phyloP scores from a whole-genome alignment of 2,113 vertebrate species.

The Microcebus jonahi region DNA sequence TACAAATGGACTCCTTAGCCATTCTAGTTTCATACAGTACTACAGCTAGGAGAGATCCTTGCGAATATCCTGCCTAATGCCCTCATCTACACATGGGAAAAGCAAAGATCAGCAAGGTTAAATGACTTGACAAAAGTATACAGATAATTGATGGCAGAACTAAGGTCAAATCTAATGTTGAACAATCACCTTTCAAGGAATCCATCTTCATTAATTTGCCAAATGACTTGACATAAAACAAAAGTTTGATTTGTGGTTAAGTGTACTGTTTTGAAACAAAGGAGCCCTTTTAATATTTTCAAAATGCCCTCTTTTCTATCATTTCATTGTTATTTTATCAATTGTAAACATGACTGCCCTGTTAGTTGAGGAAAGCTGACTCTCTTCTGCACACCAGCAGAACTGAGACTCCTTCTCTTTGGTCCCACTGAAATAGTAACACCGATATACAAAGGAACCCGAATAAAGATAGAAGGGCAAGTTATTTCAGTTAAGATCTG shows the following conservation, averaged over 20 bases:
- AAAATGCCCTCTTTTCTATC: neutral
- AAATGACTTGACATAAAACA: neutral
- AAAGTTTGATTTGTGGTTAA: slow-evolving; percentile 21
- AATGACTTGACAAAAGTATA: neutral
- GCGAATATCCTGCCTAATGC: neutral
- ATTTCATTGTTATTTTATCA: neutral
- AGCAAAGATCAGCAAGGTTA: neutral
- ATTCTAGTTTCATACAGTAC: neutral
- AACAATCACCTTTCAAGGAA: neutral
- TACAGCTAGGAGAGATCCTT: neutral
- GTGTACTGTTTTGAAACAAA: slow-evolving; percentile 19
- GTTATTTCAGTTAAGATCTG: neutral
- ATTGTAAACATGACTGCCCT: neutral
- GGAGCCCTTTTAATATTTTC: neutral
- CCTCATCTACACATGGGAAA: neutral
- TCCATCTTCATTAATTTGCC: neutral
- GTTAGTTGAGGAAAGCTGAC: neutral
- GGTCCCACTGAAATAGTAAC: neutral
- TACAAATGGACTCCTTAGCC: neutral
- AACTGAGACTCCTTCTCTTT: neutral
- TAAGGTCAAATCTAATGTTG: neutral
- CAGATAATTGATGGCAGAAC: slow-evolving; percentile 21
- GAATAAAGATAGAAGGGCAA: neutral
- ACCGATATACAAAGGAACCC: neutral
- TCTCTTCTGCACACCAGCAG: neutral